Base-by-base conservation (phyloP, 2,888 invertebrate species). In the Drosophila neotestacea region DNA sequence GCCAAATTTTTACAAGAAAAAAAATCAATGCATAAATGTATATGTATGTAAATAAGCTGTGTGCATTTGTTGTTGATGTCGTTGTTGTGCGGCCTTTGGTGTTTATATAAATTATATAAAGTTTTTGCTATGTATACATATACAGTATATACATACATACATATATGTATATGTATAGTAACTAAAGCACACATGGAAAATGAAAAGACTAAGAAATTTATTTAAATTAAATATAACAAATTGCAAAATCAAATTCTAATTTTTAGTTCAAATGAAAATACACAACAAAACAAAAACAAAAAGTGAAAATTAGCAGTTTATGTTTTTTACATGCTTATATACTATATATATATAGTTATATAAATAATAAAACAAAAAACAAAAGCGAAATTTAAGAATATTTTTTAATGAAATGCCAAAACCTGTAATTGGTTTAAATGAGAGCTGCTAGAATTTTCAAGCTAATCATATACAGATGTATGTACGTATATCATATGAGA, bases 161-260 rank as follows among this genome's bases (percentile, higher is more conserved):
- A 55, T 71, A 55, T 65, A 56, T 36, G 38, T 46, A 58, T 88
- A 84, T 85, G 88, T 84, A 85, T 85, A 83, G 80, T 75, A 76
- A 87, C 83, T 83, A 77, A 84, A 89, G 90, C 86, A 87, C 87
- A 87, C 87, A 80, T 88, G 90, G 87, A 87, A 87, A 87, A 87
- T 87, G 90, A 87, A 90, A 87, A 87, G 90, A 89, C 90, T 89
- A 88, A 86, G 80, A 81, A 83, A 83, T 75, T 84, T 74, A 78
- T 89, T 87, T 84, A 86, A 83, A 50, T 71, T 73, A 75, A 81
- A 79, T 73, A 72, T 81, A 80, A 62, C 67, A 72, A 39, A 46
- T 48, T 55, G 59, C 42, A 83, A 83, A 85, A 85, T 75, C 70
- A 73, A 77, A 78, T 73, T 79, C 73, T 55, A 38, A 86, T 74